Evolutionary conservation across 2,113 vertebrate genomes (phyloP).

Genomic region (Crotalus tigris): DNA sequence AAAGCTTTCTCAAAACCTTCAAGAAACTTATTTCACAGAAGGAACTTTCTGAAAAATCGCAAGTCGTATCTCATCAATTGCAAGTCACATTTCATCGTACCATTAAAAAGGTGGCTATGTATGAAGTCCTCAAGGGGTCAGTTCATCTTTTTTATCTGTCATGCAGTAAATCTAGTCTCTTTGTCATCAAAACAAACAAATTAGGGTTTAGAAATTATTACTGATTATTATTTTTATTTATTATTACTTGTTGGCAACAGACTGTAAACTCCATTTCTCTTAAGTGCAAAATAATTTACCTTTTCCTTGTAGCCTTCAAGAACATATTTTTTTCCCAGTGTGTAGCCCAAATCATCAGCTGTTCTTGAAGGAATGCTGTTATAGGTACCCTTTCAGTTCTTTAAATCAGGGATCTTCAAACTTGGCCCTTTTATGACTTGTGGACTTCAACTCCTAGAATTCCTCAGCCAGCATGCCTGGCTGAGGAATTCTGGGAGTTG

Average conservation of each 20-base stretch:
- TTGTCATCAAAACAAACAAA: not conserved
- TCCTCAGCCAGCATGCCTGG: too few species aligned
- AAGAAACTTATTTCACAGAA: not conserved
- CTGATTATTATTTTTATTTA: not conserved
- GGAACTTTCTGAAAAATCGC: not conserved
- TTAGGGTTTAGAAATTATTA: not conserved
- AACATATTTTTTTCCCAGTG: not conserved
- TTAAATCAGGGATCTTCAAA: not conserved
- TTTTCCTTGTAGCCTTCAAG: not conserved
- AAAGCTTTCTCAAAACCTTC: not conserved
- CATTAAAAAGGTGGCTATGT: not conserved
- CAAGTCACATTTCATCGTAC: not conserved
- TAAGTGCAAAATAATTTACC: not conserved
- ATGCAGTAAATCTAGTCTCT: not conserved
- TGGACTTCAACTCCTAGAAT: too few species aligned
- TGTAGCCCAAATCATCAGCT: not conserved
- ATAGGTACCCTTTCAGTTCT: not conserved
- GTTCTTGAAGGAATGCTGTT: not conserved
- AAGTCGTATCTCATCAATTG: not conserved
- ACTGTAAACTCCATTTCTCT: not conserved
- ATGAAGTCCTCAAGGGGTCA: not conserved
- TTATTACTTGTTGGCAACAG: not conserved
- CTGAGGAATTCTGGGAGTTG: too few species aligned
- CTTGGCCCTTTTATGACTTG: too few species aligned
- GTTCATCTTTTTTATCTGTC: not conserved